Percentiles rank a stretch among this genome's conserved stretches.
These are phyloP conservation scores for Copidosoma aretas DNA, from an alignment of 2,888 invertebrate genomes.

Conservation along the genomic window DNA sequence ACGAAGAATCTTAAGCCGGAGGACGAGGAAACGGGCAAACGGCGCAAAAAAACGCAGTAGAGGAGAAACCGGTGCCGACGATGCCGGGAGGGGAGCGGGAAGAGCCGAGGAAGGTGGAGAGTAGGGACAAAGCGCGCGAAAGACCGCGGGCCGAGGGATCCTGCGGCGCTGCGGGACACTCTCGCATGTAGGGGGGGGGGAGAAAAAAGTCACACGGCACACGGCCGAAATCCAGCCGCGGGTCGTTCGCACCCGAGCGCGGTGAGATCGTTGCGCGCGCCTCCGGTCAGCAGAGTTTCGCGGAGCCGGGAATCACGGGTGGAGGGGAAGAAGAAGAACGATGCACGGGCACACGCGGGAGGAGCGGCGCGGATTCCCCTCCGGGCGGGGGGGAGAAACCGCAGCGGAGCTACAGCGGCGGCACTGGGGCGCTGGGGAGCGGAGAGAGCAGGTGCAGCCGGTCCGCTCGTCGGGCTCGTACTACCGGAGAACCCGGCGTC, in stretches of 20 bases:
- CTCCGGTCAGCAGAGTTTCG: no score
- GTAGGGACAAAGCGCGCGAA: conserved; percentile 2
- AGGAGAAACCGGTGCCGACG: background rate
- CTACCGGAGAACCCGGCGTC: conserved; percentile 49
- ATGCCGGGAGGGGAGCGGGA: conserved; percentile 1
- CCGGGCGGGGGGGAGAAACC: no score
- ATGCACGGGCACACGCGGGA: background rate
- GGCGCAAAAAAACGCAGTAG: conserved; percentile 4
- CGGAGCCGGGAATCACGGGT: no score
- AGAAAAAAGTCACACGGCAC: no score
- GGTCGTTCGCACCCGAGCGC: no score
- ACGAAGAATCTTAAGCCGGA: background rate
- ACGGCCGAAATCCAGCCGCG: no score
- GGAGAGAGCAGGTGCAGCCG: conserved; percentile 42
- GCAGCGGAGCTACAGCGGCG: no score
- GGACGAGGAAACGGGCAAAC: background rate
- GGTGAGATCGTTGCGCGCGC: no score
- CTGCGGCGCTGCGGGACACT: no score
- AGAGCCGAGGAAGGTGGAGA: background rate
- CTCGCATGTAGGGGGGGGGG: no score
- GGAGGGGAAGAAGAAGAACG: no score
- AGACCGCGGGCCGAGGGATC: background rate
- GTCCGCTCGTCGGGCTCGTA: conserved; percentile 59
- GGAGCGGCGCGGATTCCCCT: no score
- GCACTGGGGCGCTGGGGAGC: conserved; percentile 22